A percentile compares a stretch with the other conserved stretches of the same genome.
Conservation (phyloP, 2,797 vertebrate genomes). For the Phataginus tricuspis region DNA sequence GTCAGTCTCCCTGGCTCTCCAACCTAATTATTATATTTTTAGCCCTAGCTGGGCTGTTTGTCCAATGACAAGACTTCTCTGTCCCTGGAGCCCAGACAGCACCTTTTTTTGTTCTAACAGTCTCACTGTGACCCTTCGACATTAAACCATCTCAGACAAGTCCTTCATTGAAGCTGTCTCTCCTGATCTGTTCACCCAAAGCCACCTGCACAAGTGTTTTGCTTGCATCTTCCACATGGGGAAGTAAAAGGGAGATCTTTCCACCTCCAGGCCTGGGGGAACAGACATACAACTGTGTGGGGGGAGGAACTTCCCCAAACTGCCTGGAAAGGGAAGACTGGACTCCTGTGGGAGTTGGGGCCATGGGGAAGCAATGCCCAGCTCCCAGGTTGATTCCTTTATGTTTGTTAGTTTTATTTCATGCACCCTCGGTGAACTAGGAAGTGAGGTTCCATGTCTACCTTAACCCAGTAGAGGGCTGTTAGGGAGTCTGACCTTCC, state of each 20-base stretch:
- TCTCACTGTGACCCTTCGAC: background rate
- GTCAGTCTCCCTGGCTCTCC: background rate
- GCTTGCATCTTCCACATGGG: background rate
- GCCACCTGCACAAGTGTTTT: background rate
- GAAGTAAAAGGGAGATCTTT: slow-evolving; percentile 45
- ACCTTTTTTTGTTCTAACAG: background rate
- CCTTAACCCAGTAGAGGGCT: background rate
- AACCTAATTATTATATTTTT: background rate
- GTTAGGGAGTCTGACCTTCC: background rate
- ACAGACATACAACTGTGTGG: slow-evolving; percentile 35
- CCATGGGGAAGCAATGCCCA: background rate
- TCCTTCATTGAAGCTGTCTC: slow-evolving; percentile 20
- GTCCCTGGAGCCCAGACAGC: background rate
- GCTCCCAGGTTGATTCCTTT: background rate
- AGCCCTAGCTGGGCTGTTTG: background rate
- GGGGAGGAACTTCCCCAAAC: background rate
- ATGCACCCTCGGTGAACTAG: background rate
- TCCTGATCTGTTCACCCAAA: background rate
- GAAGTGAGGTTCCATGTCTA: background rate
- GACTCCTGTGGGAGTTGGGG: background rate
- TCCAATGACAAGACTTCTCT: background rate
- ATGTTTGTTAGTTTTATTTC: background rate
- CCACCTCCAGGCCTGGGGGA: background rate
- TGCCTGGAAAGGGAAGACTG: background rate
- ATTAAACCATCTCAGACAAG: slow-evolving; percentile 54